Base-by-base conservation (phyloP, 2,888 invertebrate genomes). In the Linyphia triangularis region DNA sequence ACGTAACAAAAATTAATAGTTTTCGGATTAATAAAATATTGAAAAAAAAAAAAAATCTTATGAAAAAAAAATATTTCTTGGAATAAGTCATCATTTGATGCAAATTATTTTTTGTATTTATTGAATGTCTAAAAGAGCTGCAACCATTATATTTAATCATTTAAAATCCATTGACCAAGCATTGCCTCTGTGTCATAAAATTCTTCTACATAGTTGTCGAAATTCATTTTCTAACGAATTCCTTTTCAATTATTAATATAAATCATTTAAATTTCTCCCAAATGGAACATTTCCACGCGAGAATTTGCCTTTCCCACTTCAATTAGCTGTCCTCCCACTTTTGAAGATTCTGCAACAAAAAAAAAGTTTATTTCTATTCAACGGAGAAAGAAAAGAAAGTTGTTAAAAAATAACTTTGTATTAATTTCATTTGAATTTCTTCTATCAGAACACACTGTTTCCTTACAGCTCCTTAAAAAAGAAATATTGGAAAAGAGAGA, bases 381-480 rank as follows among this genome's bases (percentile, higher is more conserved):
- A 61, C 10, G 40, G 9, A 5, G 33, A 6, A 82, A 22, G 65
- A 67, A 28, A 67, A 22, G 59, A 33, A 57, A 75, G 73, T 75
- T 16, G 19, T 30, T 26, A 59, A 73, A 77, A 59, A 73, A 37
- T 73, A 69, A 19, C 59, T 75, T 85, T 85, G 84, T 85, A 85
- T 77, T 85, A 85, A 85, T 85, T 85, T 85, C 75, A 77, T 85
- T 85, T 77, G 77, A 85, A 85, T 85, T 85, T 75, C 84, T 85
- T 69, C 72, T 65, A 33, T 9, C 4, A 10, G 51, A 26, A 43
- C 28, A 28, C 51, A 16, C 51, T 43, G 57, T 33, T 79, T 61
- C 69, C 59, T 70, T 59, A 26, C 30, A 69, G 43, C n/a, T 30
- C 30, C 30, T 19, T 19, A 37, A 72, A 63, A 82, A 81, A 37